Conservation (phyloP, 2,113 vertebrate species). For the Cebidichthys violaceus region DNA sequence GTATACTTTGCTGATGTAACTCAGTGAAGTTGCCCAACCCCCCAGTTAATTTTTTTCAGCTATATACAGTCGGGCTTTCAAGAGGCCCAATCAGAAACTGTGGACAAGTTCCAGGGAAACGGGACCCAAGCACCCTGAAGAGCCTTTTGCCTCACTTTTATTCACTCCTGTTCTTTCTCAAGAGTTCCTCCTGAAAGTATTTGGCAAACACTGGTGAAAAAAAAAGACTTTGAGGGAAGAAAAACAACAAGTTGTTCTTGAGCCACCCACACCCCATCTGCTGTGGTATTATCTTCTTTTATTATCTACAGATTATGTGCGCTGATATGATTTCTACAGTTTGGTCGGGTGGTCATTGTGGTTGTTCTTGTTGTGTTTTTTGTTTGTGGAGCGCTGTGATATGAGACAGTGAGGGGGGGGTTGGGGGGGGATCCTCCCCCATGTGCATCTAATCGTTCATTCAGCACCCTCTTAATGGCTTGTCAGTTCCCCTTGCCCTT, state of each 20-base stretch:
- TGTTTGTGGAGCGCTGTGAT: conserved; percentile 70
- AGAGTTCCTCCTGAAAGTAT: conserved; percentile 86
- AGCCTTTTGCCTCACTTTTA: conserved; percentile 80
- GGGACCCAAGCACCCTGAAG: conserved; percentile 80
- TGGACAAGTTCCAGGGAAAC: conserved; percentile 77
- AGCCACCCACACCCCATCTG: conserved; percentile 88
- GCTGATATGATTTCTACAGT: conserved; percentile 81
- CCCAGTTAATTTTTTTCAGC: conserved; percentile 43
- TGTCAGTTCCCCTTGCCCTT: conserved; percentile 94
- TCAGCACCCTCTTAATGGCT: conserved; percentile 93
- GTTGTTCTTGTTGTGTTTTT: conserved; percentile 63
- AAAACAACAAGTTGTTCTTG: conserved; percentile 84
- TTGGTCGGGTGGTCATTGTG: conserved; percentile 73
- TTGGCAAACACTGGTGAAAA: conserved; percentile 83
- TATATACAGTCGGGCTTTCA: conserved; percentile 74
- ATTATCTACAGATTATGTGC: conserved; percentile 83
- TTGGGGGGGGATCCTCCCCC: conserved; percentile 77
- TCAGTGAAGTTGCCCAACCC: conserved; percentile 32
- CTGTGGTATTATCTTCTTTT: conserved; percentile 84
- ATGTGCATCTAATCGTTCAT: conserved; percentile 90
- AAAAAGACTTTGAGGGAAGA: conserved; percentile 82
- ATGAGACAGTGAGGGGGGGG: conserved; percentile 64
- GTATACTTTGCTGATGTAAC: conserved; percentile 32
- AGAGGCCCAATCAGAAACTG: conserved; percentile 65
- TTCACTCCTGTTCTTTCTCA: conserved; percentile 85